Percentiles rank a stretch among this genome's conserved stretches.
Evolutionary conservation across 2,113 vertebrate species (phyloP).

Genomic region (Sminthopsis crassicaudata): DNA sequence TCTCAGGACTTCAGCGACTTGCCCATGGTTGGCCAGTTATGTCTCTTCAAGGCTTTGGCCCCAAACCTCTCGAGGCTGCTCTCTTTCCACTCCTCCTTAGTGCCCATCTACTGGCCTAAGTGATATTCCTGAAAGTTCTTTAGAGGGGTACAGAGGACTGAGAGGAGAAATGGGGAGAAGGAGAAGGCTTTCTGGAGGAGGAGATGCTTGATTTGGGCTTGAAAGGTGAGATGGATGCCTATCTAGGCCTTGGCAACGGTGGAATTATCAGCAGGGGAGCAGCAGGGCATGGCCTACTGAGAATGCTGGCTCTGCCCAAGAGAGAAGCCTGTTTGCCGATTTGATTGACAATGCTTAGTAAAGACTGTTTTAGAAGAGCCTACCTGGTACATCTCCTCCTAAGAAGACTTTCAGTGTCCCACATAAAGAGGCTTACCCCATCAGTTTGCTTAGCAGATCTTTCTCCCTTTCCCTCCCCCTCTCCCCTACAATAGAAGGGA

Average conservation of each 20-base stretch:
- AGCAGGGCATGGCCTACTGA: not conserved
- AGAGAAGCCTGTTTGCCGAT: not conserved
- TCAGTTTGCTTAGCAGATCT: not conserved
- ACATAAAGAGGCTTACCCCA: not conserved
- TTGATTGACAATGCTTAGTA: not conserved
- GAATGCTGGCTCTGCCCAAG: not conserved
- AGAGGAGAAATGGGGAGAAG: not conserved
- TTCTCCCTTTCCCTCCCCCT: not conserved
- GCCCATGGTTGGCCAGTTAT: not conserved
- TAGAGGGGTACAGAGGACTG: not conserved
- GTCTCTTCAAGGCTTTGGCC: not conserved
- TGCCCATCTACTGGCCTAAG: too few relatives aligned
- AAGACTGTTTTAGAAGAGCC: not conserved
- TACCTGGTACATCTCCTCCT: too few relatives aligned
- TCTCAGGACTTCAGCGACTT: not conserved
- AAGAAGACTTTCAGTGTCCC: too few relatives aligned
- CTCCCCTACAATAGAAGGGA: not conserved
- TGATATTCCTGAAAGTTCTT: not conserved
- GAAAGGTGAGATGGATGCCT: not conserved
- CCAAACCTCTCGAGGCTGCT: not conserved
- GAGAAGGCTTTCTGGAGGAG: not conserved
- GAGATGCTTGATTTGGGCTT: not conserved
- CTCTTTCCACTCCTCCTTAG: not conserved
- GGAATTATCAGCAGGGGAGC: not conserved
- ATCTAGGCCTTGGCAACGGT: not conserved